Conservation (phyloP, 2,113 vertebrate genomes). For the Amblyornis subalaris region DNA sequence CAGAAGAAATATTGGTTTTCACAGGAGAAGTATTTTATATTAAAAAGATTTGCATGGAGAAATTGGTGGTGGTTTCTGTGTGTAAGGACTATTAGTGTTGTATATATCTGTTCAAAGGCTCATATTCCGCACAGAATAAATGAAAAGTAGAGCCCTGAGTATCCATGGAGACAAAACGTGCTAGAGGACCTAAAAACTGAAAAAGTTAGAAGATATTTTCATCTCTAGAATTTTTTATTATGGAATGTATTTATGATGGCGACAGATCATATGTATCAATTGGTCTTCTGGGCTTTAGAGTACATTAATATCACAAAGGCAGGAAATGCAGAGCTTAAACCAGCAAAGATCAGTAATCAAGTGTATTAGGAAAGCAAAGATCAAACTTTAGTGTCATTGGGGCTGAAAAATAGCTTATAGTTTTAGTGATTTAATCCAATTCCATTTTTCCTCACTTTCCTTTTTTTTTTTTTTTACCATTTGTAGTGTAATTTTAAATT, state of each 20-base stretch:
- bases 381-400: neutral
- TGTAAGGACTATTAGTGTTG: neutral
- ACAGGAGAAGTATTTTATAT: neutral
- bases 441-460: neutral
- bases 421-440: neutral
- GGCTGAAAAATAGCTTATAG: neutral
- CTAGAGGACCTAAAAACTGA: neutral
- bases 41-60: neutral
- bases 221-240: neutral
- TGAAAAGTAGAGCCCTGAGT: constrained; percentile 6
- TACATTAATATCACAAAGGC: neutral
- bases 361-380: neutral
- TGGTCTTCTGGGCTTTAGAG: neutral
- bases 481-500: neutral
- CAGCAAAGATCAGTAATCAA: neutral
- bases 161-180: constrained; percentile 17
- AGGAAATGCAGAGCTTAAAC: neutral
- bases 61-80: neutral
- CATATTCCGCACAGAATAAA: neutral
- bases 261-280: neutral
- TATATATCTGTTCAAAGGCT: neutral
- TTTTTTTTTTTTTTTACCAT: neutral
- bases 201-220: neutral
- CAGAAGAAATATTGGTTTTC: neutral
- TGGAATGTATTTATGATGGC: neutral